These are phyloP conservation scores for Oostethus manadensis DNA, from an alignment of 2,113 vertebrate genomes.

Conservation along the genomic window DNA sequence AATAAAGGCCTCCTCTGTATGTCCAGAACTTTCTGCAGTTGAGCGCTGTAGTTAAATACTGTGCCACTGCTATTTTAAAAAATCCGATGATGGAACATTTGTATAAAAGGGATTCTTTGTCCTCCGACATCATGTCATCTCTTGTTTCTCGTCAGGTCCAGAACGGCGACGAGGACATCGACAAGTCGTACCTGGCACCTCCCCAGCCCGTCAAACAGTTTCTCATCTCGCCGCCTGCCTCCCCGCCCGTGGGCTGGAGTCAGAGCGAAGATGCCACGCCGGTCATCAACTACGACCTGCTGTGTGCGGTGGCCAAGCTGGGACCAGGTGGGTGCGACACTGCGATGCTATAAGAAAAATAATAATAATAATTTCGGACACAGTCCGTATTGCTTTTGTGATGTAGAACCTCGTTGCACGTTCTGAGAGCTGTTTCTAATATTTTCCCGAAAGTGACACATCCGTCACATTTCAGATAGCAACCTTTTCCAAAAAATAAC, in stretches of 20 bases:
- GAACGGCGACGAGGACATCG: slow-evolving; percentile 77
- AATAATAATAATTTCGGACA: too few relatives aligned
- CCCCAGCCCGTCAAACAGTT: slow-evolving; percentile 92
- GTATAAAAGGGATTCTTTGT: too few relatives aligned
- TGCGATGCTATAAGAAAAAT: neutral
- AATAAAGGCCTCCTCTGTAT: too few relatives aligned
- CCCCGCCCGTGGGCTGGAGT: slow-evolving; percentile 93
- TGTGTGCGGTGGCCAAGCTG: slow-evolving; percentile 93
- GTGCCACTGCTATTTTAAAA: too few relatives aligned
- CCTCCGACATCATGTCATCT: neutral
- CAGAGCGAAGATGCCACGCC: slow-evolving; percentile 91
- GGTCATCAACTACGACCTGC: slow-evolving; percentile 91
- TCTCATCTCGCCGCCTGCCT: slow-evolving; percentile 92
- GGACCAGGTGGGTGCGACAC: slow-evolving; percentile 81
- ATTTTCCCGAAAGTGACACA: slow-evolving; percentile 2
- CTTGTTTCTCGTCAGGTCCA: slow-evolving; percentile 72
- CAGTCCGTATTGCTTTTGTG: too few relatives aligned
- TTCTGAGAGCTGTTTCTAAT: too few relatives aligned
- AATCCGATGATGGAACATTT: too few relatives aligned
- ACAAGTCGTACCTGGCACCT: slow-evolving; percentile 88
- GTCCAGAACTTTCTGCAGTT: too few relatives aligned
- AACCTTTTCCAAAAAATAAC: slow-evolving; percentile 20
- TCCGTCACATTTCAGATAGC: slow-evolving; percentile 27
- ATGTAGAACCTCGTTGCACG: too few relatives aligned
- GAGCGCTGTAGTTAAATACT: too few relatives aligned